Conservation (phyloP, 2,888 invertebrate species). For the Mimumesa dahlbomi region DNA sequence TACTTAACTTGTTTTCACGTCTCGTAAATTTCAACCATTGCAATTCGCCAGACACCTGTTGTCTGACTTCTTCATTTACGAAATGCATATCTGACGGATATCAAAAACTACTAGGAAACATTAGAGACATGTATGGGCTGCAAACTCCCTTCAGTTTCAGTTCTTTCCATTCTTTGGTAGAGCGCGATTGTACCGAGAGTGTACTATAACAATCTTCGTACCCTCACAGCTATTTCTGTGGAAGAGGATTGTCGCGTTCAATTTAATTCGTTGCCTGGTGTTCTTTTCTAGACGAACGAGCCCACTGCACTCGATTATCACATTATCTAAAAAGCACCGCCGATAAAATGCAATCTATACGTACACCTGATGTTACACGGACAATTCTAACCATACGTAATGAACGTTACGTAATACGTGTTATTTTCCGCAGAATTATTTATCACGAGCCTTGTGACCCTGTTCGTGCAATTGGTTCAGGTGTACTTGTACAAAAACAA, state of each 20-base stretch:
- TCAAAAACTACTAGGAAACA: too few relatives aligned
- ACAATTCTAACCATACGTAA: too few relatives aligned
- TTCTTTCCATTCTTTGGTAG: too few relatives aligned
- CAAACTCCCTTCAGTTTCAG: too few relatives aligned
- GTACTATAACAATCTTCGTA: too few relatives aligned
- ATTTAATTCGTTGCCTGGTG: neutral
- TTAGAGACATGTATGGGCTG: too few relatives aligned
- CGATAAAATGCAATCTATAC: constrained; percentile 40
- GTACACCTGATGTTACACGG: neutral
- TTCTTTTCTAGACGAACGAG: neutral
- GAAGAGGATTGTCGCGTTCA: neutral
- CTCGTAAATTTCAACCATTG: constrained; percentile 45
- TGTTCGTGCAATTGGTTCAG: too few relatives aligned
- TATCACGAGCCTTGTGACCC: too few relatives aligned
- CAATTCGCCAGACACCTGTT: constrained; percentile 29
- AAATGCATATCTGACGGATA: too few relatives aligned
- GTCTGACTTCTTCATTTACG: neutral
- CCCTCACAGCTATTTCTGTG: neutral
- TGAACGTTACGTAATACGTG: too few relatives aligned
- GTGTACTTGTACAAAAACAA: constrained; percentile 16
- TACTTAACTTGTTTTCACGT: constrained; percentile 31
- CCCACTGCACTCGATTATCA: neutral
- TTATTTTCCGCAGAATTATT: too few relatives aligned
- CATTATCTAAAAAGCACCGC: neutral
- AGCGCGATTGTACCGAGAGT: too few relatives aligned